phyloP scores from a whole-genome alignment of 2,888 invertebrate species.

The Hoplodrina ambigua region DNA sequence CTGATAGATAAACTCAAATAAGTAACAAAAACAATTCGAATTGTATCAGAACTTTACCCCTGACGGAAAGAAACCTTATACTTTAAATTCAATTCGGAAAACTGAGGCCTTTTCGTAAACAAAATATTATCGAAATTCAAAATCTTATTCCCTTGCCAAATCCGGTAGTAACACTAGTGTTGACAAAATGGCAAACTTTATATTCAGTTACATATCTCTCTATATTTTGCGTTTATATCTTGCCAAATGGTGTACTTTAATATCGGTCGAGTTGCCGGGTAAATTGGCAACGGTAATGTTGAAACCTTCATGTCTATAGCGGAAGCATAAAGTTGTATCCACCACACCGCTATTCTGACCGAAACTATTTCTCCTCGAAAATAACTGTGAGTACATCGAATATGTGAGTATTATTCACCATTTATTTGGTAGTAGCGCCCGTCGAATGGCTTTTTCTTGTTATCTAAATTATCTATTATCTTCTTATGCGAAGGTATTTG shows the following conservation, averaged over 20 bases:
- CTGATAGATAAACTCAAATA: slow-evolving; percentile 71
- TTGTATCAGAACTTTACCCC: slow-evolving; percentile 68
- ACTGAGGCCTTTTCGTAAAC: slow-evolving; percentile 70
- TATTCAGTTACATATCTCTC: slow-evolving; percentile 73
- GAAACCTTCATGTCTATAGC: slow-evolving; percentile 69
- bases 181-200: slow-evolving; percentile 75
- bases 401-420: slow-evolving; percentile 77
- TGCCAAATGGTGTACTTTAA: slow-evolving; percentile 87
- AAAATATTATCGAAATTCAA: slow-evolving; percentile 76
- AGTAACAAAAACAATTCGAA: slow-evolving; percentile 67
- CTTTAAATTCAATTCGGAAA: slow-evolving; percentile 78
- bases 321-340: slow-evolving; percentile 75
- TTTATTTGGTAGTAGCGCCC: slow-evolving; percentile 73
- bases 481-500: slow-evolving; percentile 69
- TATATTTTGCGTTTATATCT: slow-evolving; percentile 74
- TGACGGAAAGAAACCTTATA: slow-evolving; percentile 67
- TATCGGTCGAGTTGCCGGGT: slow-evolving; percentile 78
- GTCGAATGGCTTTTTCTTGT: slow-evolving; percentile 79
- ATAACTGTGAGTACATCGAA: slow-evolving; percentile 59
- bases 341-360: slow-evolving; percentile 47
- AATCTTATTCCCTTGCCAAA: slow-evolving; percentile 78
- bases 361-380: slow-evolving; percentile 48
- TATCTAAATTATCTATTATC: slow-evolving; percentile 86
- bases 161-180: slow-evolving; percentile 69
- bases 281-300: slow-evolving; percentile 75